phyloP scores from a whole-genome alignment of 2,797 vertebrate species.

The Sebastolobus altivelis region DNA sequence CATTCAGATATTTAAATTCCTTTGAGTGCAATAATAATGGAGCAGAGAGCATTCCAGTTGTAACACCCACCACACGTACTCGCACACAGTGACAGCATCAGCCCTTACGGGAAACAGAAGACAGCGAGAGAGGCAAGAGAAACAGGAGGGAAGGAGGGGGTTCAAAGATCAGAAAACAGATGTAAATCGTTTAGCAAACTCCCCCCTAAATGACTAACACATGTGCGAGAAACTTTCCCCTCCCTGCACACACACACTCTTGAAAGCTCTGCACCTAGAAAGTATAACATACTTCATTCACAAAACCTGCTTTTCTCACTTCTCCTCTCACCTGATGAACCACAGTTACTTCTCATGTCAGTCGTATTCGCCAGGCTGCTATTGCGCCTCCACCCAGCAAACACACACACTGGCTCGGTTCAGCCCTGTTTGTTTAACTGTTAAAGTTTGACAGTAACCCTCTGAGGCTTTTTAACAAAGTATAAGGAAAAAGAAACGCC shows the following conservation, averaged over 20 bases:
- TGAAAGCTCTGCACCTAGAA: constrained; percentile 22
- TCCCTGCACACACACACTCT: constrained; percentile 33
- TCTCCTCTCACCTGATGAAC: not conserved
- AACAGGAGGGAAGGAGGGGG: constrained; percentile 66
- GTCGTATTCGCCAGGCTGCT: constrained; percentile 26
- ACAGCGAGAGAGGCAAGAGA: constrained; percentile 51
- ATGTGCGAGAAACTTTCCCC: constrained; percentile 77
- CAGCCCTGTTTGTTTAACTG: constrained; percentile 45
- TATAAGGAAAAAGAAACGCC: not conserved
- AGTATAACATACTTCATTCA: constrained; percentile 24
- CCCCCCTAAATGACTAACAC: constrained; percentile 87
- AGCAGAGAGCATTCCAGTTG: constrained; percentile 52
- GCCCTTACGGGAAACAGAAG: constrained; percentile 73
- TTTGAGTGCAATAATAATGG: constrained; percentile 61
- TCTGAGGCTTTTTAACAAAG: not conserved
- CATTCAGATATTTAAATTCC: constrained; percentile 69
- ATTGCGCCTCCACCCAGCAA: constrained; percentile 38
- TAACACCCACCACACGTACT: constrained; percentile 44
- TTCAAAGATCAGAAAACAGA: constrained; percentile 90
- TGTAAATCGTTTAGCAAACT: constrained; percentile 84
- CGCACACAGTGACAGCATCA: constrained; percentile 65
- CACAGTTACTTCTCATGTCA: constrained; percentile 13
- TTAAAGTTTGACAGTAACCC: constrained; percentile 63
- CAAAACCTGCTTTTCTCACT: constrained; percentile 50
- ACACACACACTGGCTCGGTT: constrained; percentile 23